Percentiles rank a stretch among this genome's conserved stretches.
Conservation (phyloP, 2,797 vertebrate species). For the Anguilla megastoma region DNA sequence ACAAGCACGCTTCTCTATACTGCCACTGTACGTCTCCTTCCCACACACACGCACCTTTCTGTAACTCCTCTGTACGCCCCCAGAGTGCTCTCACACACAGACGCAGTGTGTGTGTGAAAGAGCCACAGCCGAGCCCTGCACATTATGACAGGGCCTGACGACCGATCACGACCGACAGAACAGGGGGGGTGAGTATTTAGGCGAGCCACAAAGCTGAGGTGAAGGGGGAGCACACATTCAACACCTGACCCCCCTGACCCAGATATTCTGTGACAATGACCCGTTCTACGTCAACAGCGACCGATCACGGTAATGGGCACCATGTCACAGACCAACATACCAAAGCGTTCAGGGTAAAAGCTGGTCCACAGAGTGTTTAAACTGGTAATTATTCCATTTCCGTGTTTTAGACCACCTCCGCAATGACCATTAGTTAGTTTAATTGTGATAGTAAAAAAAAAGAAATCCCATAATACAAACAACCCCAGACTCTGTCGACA, state of each 20-base stretch:
- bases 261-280: neutral
- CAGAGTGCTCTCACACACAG: neutral
- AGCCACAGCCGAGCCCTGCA: neutral
- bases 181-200: neutral
- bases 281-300: neutral
- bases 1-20: neutral
- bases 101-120: neutral
- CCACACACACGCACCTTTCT: neutral
- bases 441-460: neutral
- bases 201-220: neutral
- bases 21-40: neutral
- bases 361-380: no score
- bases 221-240: neutral
- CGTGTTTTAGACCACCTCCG: no score
- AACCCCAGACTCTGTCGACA: neutral
- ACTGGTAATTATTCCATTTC: no score
- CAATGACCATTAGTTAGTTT: neutral
- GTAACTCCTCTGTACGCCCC: neutral
- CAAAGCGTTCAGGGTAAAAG: no score
- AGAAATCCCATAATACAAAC: neutral
- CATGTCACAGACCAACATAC: no score
- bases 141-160: neutral
- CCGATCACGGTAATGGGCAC: no score
- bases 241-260: constrained; percentile 11
- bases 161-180: neutral